Percentiles rank a stretch among this genome's conserved stretches.
Evolutionary conservation across 1,140 invertebrate genomes (phyloP).

Genomic region (Tetragonula clypearis): DNA sequence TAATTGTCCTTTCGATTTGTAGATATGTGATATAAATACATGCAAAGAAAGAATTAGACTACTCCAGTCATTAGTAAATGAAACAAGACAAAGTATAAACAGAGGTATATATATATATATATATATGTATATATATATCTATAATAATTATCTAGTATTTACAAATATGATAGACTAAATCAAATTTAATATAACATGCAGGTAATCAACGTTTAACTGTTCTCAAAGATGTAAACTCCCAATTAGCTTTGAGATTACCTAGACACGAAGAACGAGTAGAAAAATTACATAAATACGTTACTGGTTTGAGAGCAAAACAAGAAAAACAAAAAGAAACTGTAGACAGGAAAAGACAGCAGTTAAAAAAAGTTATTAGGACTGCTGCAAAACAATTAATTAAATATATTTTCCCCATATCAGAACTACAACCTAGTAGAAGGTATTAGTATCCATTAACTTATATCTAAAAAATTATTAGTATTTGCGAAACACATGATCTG

Average conservation of each 20-base stretch:
- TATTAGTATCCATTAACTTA: conserved; percentile 60
- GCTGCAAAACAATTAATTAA: conserved; percentile 87
- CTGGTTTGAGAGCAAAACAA: conserved; percentile 81
- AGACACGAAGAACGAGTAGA: conserved; percentile 85
- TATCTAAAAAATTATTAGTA: conserved; percentile 4
- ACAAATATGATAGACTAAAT: conserved; percentile 23
- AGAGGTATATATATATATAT: conserved; percentile 70
- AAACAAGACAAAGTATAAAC: conserved; percentile 84
- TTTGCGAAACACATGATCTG: not conserved
- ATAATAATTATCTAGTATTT: conserved; percentile 22
- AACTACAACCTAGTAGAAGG: conserved; percentile 82
- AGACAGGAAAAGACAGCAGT: conserved; percentile 82
- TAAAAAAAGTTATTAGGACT: conserved; percentile 85
- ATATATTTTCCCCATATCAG: conserved; percentile 89
- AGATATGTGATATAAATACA: conserved; percentile 85
- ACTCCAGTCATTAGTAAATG: conserved; percentile 84
- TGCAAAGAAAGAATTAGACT: conserved; percentile 85
- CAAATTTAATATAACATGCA: conserved; percentile 61
- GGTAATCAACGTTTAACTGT: conserved; percentile 81
- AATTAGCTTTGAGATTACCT: conserved; percentile 83
- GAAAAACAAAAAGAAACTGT: conserved; percentile 82
- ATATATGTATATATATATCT: not conserved
- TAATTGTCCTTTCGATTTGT: conserved; percentile 55
- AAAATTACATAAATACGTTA: conserved; percentile 84
- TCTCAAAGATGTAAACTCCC: conserved; percentile 83